Evolutionary conservation across 2,113 vertebrate species (phyloP).

Genomic region (Sula dactylatra): DNA sequence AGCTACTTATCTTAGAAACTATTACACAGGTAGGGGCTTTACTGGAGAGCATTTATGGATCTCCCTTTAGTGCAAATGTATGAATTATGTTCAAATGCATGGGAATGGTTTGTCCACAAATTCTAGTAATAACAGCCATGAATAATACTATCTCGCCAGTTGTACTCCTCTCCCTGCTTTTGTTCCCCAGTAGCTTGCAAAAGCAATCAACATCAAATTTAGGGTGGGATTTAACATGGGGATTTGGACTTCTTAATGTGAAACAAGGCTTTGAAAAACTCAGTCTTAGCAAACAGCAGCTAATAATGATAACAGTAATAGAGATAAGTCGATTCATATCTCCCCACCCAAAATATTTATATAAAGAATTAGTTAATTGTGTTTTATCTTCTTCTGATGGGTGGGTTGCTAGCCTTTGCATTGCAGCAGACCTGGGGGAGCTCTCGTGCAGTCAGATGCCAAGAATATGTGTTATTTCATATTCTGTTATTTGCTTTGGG

Average conservation of each 20-base stretch:
- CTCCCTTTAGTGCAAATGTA: neutral
- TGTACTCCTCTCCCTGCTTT: neutral
- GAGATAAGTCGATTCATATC: neutral
- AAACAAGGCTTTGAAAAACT: slow-evolving; percentile 5
- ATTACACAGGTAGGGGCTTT: neutral
- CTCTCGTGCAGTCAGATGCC: neutral
- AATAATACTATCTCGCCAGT: neutral
- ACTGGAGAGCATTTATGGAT: neutral
- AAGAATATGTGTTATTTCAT: slow-evolving; percentile 35
- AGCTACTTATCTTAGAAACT: neutral
- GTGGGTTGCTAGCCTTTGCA: neutral
- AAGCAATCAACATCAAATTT: neutral
- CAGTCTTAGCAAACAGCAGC: neutral
- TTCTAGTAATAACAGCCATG: neutral
- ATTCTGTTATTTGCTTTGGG: slow-evolving; percentile 39
- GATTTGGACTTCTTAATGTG: neutral
- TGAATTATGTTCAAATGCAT: neutral
- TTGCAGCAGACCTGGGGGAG: neutral
- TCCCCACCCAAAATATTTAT: slow-evolving; percentile 6
- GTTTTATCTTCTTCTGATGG: neutral
- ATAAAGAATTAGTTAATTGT: neutral
- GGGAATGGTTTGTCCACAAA: neutral
- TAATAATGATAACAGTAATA: neutral
- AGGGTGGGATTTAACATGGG: neutral
- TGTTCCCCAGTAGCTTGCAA: neutral